Conservation (phyloP, 1,140 invertebrate species). For the Drosophila parabipectinata region DNA sequence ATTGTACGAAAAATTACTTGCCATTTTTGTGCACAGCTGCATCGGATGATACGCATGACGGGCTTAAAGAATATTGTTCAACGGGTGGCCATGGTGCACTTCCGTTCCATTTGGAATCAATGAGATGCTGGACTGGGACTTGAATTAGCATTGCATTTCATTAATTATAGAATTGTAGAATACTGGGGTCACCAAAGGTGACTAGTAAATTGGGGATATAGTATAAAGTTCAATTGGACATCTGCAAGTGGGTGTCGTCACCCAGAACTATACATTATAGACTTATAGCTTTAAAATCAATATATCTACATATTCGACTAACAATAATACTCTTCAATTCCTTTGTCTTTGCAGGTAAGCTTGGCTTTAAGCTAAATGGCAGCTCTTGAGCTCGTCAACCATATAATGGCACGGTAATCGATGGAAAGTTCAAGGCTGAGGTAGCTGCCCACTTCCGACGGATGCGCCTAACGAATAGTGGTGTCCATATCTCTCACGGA, state of each 20-base stretch:
- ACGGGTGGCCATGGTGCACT: constrained; percentile 51
- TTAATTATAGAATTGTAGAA: background rate
- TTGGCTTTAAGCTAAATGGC: constrained; percentile 29
- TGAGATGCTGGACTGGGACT: constrained; percentile 9
- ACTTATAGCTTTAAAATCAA: background rate
- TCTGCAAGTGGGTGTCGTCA: background rate
- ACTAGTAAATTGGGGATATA: background rate
- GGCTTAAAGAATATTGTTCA: constrained; percentile 31
- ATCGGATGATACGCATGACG: constrained; percentile 35
- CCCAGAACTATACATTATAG: background rate
- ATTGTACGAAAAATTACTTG: constrained; percentile 42
- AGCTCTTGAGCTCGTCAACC: constrained; percentile 35
- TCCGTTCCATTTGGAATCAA: constrained; percentile 55
- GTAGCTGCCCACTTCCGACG: constrained; percentile 49
- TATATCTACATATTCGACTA: background rate
- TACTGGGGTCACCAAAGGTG: background rate
- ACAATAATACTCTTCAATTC: constrained; percentile 1
- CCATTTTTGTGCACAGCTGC: constrained; percentile 26
- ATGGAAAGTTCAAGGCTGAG: constrained; percentile 66
- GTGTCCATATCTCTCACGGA: constrained; percentile 30
- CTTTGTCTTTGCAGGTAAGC: constrained; percentile 49
- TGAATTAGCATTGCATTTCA: background rate
- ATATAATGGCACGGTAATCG: constrained; percentile 44
- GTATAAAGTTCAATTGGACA: background rate
- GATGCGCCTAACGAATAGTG: constrained; percentile 20